These are phyloP conservation scores for Erebia epiphron DNA, from an alignment of 2,888 invertebrate species.

Conservation along the genomic window DNA sequence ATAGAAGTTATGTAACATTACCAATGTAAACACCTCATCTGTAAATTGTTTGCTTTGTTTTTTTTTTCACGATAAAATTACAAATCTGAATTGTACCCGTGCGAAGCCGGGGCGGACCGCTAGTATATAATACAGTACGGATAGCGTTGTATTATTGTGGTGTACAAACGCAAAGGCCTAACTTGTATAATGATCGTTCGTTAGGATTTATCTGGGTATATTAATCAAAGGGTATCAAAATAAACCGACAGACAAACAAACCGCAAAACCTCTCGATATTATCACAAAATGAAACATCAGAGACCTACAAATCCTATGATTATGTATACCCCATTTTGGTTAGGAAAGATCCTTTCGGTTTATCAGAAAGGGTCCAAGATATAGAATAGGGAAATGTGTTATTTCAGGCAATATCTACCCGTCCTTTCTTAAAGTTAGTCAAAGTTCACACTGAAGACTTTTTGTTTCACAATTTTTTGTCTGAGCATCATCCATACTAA, in stretches of 20 bases:
- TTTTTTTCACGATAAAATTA: too few species aligned
- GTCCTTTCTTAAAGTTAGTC: conserved; percentile 27
- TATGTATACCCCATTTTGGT: conserved; percentile 21
- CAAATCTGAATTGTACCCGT: too few species aligned
- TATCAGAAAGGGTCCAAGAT: conserved; percentile 35
- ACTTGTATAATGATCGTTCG: too few species aligned
- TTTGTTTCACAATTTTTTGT: background rate
- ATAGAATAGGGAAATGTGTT: conserved; percentile 37
- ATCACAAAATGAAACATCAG: conserved; percentile 17
- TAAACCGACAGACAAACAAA: background rate
- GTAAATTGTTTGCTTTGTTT: too few species aligned
- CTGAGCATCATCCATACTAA: background rate
- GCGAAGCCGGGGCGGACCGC: too few species aligned
- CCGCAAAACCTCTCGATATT: conserved; percentile 16
- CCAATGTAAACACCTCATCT: too few species aligned
- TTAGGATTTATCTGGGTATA: too few species aligned
- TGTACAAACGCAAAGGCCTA: too few species aligned
- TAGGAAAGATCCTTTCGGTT: conserved; percentile 35
- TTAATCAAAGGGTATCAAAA: background rate
- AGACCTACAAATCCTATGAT: conserved; percentile 13
- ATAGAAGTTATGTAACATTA: too few species aligned
- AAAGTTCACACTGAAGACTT: background rate
- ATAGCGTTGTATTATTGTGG: too few species aligned
- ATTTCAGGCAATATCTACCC: conserved; percentile 40
- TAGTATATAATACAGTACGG: too few species aligned